phyloP scores from a whole-genome alignment of 2,888 invertebrate genomes.

The Troides oblongomaculatus region DNA sequence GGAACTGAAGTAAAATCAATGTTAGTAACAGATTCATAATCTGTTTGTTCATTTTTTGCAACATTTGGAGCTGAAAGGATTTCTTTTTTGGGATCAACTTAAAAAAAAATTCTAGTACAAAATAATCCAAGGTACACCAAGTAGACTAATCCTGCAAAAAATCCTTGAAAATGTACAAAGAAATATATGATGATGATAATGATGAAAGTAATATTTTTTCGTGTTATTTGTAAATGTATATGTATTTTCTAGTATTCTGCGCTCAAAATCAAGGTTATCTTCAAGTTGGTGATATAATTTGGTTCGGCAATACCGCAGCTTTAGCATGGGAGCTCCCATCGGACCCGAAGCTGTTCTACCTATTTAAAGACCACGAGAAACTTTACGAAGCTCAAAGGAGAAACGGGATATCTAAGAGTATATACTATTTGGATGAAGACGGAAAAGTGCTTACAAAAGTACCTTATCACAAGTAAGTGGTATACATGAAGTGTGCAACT shows the following conservation, averaged over 20 bases:
- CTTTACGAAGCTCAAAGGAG: conserved; percentile 45
- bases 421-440: conserved; percentile 59
- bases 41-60: too few species aligned
- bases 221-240: not conserved
- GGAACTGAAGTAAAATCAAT: too few species aligned
- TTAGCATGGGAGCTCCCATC: conserved; percentile 88
- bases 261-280: conserved; percentile 81
- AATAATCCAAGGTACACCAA: too few species aligned
- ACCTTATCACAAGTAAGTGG: conserved; percentile 57
- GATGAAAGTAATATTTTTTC: too few species aligned
- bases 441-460: conserved; percentile 59
- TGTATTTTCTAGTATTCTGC: conserved; percentile 76
- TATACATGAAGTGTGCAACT: too few species aligned
- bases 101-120: too few species aligned
- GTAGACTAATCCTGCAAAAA: too few species aligned
- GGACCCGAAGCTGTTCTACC: conserved; percentile 62
- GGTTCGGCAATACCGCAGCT: conserved; percentile 87
- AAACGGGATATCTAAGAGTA: conserved; percentile 48
- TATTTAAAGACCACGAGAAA: conserved; percentile 50
- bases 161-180: too few species aligned
- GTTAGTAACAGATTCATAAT: too few species aligned
- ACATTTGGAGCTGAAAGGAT: too few species aligned
- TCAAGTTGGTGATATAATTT: conserved; percentile 80
- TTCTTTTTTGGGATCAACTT: too few species aligned
- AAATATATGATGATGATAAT: too few species aligned